Evolutionary conservation across 1,140 invertebrate genomes (phyloP).

Genomic region (Habropoda laboriosa): DNA sequence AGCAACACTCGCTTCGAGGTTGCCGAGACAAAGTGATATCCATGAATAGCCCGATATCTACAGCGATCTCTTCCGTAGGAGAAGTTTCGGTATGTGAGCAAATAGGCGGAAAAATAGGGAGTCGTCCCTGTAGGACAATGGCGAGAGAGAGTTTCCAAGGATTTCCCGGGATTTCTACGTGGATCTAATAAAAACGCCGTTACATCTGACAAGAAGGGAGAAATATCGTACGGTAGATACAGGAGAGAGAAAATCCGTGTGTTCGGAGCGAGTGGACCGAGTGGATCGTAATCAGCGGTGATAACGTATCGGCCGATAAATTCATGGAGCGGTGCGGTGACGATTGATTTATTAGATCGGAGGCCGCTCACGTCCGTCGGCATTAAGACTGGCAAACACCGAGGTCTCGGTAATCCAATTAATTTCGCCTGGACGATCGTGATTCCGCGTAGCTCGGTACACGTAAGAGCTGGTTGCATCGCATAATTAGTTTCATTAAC

Average conservation of each 20-base stretch:
- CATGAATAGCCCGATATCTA: neutral
- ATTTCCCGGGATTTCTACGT: neutral
- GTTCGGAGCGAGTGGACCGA: constrained; percentile 2
- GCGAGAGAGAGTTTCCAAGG: neutral
- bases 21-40: neutral
- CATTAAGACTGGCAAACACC: constrained; percentile 58
- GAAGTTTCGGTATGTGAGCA: neutral
- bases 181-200: no score
- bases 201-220: no score
- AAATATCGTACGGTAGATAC: neutral
- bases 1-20: no score
- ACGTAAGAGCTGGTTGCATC: constrained; percentile 51
- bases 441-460: constrained; percentile 38
- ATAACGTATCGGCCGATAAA: constrained; percentile 53
- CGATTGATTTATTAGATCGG: constrained; percentile 62
- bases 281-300: constrained; percentile 38
- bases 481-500: constrained; percentile 63
- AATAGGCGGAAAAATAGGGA: neutral
- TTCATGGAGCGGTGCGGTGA: constrained; percentile 15
- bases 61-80: neutral
- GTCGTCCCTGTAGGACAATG: neutral
- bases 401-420: constrained; percentile 57
- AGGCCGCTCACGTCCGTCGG: constrained; percentile 30
- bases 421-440: constrained; percentile 55
- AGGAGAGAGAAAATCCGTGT: neutral